Evolutionary conservation across 1,140 invertebrate species (phyloP).

Genomic region (Catajapyx aquilonaris): DNA sequence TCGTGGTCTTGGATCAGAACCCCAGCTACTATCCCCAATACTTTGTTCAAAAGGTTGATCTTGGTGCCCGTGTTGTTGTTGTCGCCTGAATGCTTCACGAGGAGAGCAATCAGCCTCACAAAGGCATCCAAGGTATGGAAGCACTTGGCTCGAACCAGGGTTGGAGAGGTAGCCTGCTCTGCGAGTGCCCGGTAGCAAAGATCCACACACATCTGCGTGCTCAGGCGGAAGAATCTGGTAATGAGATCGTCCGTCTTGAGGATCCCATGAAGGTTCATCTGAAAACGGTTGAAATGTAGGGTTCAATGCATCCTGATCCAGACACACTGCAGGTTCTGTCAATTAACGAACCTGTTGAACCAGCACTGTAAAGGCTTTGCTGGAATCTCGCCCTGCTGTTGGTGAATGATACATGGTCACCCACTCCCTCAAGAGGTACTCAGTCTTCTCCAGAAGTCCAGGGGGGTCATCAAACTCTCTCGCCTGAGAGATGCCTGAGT

Average conservation of each 20-base stretch:
- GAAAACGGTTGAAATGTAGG: constrained; percentile 14
- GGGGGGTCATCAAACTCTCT: constrained; percentile 84
- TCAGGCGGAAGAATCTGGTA: constrained; percentile 88
- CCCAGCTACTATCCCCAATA: constrained; percentile 84
- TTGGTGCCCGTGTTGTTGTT: constrained; percentile 75
- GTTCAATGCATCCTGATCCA: constrained; percentile 5
- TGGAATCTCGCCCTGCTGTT: constrained; percentile 57
- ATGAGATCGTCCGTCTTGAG: constrained; percentile 94
- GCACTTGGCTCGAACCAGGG: constrained; percentile 65
- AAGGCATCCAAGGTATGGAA: constrained; percentile 91
- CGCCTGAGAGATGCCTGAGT: constrained; percentile 67
- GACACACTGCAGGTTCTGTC: background rate
- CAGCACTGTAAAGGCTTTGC: constrained; percentile 83
- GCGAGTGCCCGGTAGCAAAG: constrained; percentile 61
- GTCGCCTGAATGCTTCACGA: constrained; percentile 92
- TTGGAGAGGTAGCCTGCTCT: constrained; percentile 29
- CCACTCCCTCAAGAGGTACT: constrained; percentile 86
- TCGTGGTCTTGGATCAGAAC: constrained; percentile 91
- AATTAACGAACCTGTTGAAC: constrained; percentile 41
- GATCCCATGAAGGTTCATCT: constrained; percentile 93
- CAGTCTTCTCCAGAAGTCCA: constrained; percentile 85
- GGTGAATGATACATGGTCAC: constrained; percentile 70
- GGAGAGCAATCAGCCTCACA: constrained; percentile 74
- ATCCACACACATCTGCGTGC: constrained; percentile 91
- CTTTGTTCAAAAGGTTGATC: constrained; percentile 91